Base-by-base conservation (phyloP, 1,140 invertebrate genomes). In the Gonatopus flavifemur region DNA sequence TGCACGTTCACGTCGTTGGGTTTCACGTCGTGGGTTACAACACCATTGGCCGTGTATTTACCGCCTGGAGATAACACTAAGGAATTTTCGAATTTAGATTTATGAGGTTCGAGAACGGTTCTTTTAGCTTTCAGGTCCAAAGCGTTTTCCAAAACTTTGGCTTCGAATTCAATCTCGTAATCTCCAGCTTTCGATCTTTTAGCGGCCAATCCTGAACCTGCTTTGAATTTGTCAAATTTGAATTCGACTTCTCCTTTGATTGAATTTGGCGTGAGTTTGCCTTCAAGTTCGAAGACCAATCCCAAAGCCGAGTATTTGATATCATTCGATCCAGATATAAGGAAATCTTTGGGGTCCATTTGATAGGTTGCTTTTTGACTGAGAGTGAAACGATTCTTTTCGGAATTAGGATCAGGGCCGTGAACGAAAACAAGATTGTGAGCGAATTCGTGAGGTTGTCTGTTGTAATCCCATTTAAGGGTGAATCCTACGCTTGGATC, bases 31-130 rank as follows among this genome's bases (percentile, higher is more conserved):
- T 84, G 80, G 0, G 71, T 67, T 0, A 86, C 69, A 0, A 77
- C 75, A n/a, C 83, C 81, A 7, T 82, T 82, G 0, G 86, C 68
- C 55, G 85, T 80, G 50, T 86, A 83, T 65, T 83, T 86, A 20
- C 80, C 82, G 10, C 83, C 79, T n/a, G 83, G 80, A 6, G 82
- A 81, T 1, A 88, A 43, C 22, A 82, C 79, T 1, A 88, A 36
- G 9, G 79, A 80, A 52, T 85, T 83, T 24, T 80, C 75, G 30
- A 84, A 81, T 50, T 86, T 86, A 19, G 81, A 84, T 59, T 86
- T 84, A 6, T 82, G 78, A 3, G 77, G 72, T 1, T 47, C 76
- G 0, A 83, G 39, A 4, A 83, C 72, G 12, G 82, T 77, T 12
- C 84, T 76, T 39, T 83, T 83, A 0, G 78, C 65, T 43, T 83